Base-by-base conservation (phyloP, 1,140 invertebrate genomes). In the Drosophila pandora region DNA sequence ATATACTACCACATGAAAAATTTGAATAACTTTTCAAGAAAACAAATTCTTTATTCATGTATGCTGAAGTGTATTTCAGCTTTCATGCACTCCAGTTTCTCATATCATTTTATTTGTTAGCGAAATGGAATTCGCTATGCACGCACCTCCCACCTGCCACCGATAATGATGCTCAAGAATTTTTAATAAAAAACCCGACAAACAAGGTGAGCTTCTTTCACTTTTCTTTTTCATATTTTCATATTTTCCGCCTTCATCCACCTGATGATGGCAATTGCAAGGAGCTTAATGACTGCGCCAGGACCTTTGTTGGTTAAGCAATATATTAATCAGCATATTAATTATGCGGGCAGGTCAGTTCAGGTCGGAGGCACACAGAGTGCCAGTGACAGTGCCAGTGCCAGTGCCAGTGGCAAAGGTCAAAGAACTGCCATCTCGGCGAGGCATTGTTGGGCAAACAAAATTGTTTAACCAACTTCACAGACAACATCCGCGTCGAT, bases 401-500 rank as follows among this genome's bases (percentile, higher is more conserved):
- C 17, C 17, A 17, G 17, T 17, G 17, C 30, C 67, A 57, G 67
- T 70, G 67, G 64, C 70, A 74, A 74, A 58, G 72, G 70, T 75
- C 72, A 75, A 74, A 49, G 61, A 74, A 73, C 70, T 50, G 28
- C 6, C 49, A 45, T 28, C n/a, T 55, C 52, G 6, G 43, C 32
- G 32, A 43, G 28, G 70, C 39, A 67, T 68, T 69, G 62, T 68
- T 48, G 43, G 28, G 34, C 10, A 41, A 70, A 57, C 69, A 69
- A 70, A 70, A 70, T 70, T 74, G 72, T 75, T 75, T 75, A 76
- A 76, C 62, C 72, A 76, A 76, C 72, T 76, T 75, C 65, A 75
- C 72, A 75, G 72, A 75, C 72, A 75, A 75, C 72, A 75, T 75
- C 72, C 72, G 72, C 48, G 52, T 13, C 60, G 60, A 53, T 53